phyloP scores from a whole-genome alignment of 2,113 vertebrate species.

The Circaetus gallicus region DNA sequence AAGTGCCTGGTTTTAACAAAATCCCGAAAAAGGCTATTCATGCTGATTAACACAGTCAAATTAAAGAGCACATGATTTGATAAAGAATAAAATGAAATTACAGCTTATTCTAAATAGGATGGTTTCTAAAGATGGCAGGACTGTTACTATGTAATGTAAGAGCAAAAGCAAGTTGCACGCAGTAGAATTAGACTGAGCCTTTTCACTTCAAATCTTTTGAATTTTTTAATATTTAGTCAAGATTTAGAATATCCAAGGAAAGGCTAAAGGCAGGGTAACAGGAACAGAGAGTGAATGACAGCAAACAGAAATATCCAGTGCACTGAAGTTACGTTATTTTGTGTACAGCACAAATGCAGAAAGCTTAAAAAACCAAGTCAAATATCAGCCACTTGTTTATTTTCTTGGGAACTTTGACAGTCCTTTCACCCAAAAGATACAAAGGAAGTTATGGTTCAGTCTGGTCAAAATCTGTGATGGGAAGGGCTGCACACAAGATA shows the following conservation, averaged over 20 bases:
- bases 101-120: neutral
- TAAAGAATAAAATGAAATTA: constrained; percentile 21
- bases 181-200: neutral
- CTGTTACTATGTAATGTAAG: neutral
- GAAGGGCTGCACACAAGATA: neutral
- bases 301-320: neutral
- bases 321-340: neutral
- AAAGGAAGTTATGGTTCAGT: neutral
- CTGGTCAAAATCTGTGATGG: neutral
- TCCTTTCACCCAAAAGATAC: neutral
- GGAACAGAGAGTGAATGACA: neutral
- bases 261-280: neutral
- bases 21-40: neutral
- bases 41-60: constrained; percentile 18
- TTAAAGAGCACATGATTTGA: constrained; percentile 15
- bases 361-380: neutral
- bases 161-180: neutral
- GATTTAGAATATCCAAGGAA: neutral
- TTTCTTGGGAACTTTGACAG: neutral
- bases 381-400: neutral
- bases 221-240: neutral
- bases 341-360: neutral
- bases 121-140: neutral
- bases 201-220: neutral
- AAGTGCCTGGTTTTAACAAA: constrained; percentile 11